These are phyloP conservation scores for Drosophila ambigua DNA, from an alignment of 1,140 invertebrate genomes.

Conservation along the genomic window DNA sequence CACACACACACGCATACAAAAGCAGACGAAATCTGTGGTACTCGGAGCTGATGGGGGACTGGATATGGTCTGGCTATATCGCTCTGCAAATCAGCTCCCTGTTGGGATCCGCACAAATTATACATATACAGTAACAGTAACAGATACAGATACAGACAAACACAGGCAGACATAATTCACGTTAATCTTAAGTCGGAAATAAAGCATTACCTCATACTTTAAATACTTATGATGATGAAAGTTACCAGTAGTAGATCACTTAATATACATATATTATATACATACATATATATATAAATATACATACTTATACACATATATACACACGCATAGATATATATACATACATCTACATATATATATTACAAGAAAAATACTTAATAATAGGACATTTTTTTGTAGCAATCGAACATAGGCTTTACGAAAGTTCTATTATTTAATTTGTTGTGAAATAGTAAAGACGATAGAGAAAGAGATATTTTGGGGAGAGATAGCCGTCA, in stretches of 20 bases:
- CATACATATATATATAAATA: conserved; percentile 41
- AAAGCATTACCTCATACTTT: conserved; percentile 81
- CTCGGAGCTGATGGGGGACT: conserved; percentile 3
- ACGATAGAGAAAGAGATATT: too few relatives aligned
- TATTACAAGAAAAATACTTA: conserved; percentile 9
- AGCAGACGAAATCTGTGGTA: neutral
- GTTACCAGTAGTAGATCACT: conserved; percentile 65
- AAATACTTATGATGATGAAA: conserved; percentile 75
- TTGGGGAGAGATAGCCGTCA: too few relatives aligned
- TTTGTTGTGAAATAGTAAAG: too few relatives aligned
- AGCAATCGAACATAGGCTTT: conserved; percentile 48
- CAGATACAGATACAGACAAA: conserved; percentile 35
- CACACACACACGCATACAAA: neutral
- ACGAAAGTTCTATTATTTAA: conserved; percentile 29
- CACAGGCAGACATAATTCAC: conserved; percentile 29
- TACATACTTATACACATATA: conserved; percentile 30
- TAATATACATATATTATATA: conserved; percentile 43
- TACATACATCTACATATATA: conserved; percentile 22
- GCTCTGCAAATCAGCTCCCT: conserved; percentile 9
- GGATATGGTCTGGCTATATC: conserved; percentile 16
- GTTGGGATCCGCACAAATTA: conserved; percentile 21
- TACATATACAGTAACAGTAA: conserved; percentile 8
- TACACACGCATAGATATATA: conserved; percentile 28
- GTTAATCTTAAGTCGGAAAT: conserved; percentile 65
- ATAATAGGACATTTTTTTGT: conserved; percentile 47